Evolutionary conservation across 2,888 invertebrate genomes (phyloP).

Genomic region (Gymnoscelis rufifasciata): DNA sequence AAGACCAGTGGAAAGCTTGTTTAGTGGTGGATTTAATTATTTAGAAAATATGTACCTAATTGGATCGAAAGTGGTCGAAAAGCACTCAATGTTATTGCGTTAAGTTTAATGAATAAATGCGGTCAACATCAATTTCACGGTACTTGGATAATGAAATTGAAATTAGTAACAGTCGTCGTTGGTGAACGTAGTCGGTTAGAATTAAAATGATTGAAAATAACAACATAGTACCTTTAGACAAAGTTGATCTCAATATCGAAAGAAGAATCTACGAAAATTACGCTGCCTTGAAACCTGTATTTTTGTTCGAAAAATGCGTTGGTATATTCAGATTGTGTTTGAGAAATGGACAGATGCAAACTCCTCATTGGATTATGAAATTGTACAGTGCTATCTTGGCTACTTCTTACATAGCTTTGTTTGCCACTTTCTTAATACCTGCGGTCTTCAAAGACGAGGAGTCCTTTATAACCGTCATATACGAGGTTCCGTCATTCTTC

Average conservation of each 20-base stretch:
- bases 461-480: constrained; percentile 9
- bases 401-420: constrained; percentile 16
- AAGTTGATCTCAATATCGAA: neutral
- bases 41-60: too few relatives aligned
- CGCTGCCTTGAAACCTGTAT: constrained; percentile 4
- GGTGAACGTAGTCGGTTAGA: too few relatives aligned
- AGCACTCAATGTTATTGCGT: too few relatives aligned
- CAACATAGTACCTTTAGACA: neutral
- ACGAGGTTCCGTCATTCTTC: constrained; percentile 25
- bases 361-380: constrained; percentile 38
- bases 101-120: too few relatives aligned
- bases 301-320: constrained; percentile 7
- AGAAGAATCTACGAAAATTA: constrained; percentile 2
- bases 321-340: constrained; percentile 47
- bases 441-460: neutral
- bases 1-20: too few relatives aligned
- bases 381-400: constrained; percentile 19
- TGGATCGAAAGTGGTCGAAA: too few relatives aligned
- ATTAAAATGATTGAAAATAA: neutral
- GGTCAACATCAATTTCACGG: too few relatives aligned
- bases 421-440: constrained; percentile 6
- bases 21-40: too few relatives aligned
- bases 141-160: too few relatives aligned
- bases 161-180: too few relatives aligned
- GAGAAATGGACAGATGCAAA: constrained; percentile 30